Base-by-base conservation (phyloP, 2,113 vertebrate genomes). In the Galemys pyrenaicus region DNA sequence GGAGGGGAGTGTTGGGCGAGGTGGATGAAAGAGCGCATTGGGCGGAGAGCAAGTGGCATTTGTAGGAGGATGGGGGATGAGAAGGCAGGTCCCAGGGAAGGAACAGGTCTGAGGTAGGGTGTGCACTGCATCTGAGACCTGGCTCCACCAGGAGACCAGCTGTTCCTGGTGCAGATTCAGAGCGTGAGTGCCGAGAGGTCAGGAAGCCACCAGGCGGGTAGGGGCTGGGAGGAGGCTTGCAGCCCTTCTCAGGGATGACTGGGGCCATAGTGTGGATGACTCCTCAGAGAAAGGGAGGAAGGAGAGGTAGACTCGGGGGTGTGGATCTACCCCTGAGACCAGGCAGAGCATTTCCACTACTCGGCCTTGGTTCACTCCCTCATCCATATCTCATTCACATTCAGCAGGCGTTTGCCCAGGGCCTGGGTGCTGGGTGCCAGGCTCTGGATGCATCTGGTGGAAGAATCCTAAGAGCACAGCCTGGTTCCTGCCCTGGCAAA, bases 151-250 rank as follows among this genome's bases (percentile, higher is more conserved):
- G 51, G 70, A 70, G n/a, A 22, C 41, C 70, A 35, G 75, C 75
- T 83, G 20, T 67, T 49, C 80, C 26, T 6, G n/a, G 70, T 15
- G 30, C 51, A 32, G 44, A 37, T 19, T 70, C 54, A 62, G 71
- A 39, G 35, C 37, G 62, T 6, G 0, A 49, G 46, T 49, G 46
- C 46, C 46, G 10, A 24, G 37, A 49, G 8, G 37, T 60, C 5
- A 13, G 74, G 86, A 28, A 20, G 73, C 30, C 26, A 28, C 30
- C 73, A 32, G 7, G 6, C 28, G n/a, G 1, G 6, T 3, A 17
- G 9, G 9, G 12, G 7, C 32, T 44, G 44, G 46, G 3, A 6
- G 1, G 24, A 7, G 24, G 3, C 8, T 39, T 7, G 15, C 28
- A 19, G 24, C 70, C 70, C 35, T 83, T 62, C 46, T 70, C 24